These are phyloP conservation scores for Dromius quadrimaculatus DNA, from an alignment of 2,888 invertebrate genomes.

Conservation along the genomic window DNA sequence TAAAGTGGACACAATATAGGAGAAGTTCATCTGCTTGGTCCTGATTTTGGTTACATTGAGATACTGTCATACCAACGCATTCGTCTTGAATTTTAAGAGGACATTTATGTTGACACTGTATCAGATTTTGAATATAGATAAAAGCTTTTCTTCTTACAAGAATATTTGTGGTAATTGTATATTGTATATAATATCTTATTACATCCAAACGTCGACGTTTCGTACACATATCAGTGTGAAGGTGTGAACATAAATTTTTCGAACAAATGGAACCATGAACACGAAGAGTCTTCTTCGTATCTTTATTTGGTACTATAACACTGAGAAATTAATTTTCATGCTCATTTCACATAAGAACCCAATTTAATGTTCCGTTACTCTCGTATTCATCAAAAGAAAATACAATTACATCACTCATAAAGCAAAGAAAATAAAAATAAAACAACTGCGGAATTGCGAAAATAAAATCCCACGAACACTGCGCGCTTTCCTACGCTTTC, in stretches of 20 bases:
- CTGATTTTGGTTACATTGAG: too few relatives aligned
- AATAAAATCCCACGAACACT: constrained; percentile 34
- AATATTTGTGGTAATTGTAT: too few relatives aligned
- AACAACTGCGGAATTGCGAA: constrained; percentile 30
- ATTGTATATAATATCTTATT: too few relatives aligned
- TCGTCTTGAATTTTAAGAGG: too few relatives aligned
- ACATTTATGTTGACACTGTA: too few relatives aligned
- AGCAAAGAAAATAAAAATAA: constrained; percentile 42
- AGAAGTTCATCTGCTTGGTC: too few relatives aligned
- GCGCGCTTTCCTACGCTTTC: not conserved
- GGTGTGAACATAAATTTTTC: not conserved
- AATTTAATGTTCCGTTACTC: constrained; percentile 46
- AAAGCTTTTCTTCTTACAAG: too few relatives aligned
- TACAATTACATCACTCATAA: constrained; percentile 44
- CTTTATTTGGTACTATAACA: constrained; percentile 26
- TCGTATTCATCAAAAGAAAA: constrained; percentile 51
- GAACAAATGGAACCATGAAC: not conserved
- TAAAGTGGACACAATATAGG: constrained; percentile 18
- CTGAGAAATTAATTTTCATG: constrained; percentile 45
- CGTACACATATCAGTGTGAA: too few relatives aligned
- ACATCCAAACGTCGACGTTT: too few relatives aligned
- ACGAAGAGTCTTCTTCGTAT: not conserved
- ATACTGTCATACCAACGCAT: too few relatives aligned
- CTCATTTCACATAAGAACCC: constrained; percentile 43
- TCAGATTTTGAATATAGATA: too few relatives aligned